A percentile compares a stretch with the other conserved stretches of the same genome.
Conservation (phyloP, 2,797 vertebrate species). For the Xerus rutilus region DNA sequence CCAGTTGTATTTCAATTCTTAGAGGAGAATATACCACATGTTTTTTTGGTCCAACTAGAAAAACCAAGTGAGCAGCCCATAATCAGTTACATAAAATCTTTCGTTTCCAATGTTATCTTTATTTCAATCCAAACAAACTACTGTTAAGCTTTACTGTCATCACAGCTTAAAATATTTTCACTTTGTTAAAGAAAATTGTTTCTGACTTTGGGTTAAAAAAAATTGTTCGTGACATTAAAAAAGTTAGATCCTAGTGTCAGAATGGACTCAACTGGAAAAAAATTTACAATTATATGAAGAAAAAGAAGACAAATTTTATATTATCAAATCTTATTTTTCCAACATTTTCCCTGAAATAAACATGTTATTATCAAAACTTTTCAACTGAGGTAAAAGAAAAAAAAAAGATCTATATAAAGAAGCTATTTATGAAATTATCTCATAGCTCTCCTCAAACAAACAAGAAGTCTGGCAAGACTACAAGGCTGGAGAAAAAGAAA, state of each 20-base stretch:
- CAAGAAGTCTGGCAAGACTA: conserved; percentile 4
- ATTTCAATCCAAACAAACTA: conserved; percentile 71
- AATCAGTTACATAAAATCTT: conserved; percentile 64
- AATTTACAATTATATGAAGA: background rate
- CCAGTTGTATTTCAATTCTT: background rate
- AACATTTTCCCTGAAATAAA: conserved; percentile 52
- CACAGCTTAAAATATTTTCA: conserved; percentile 74
- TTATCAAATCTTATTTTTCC: conserved; percentile 47
- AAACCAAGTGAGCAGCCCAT: conserved; percentile 41
- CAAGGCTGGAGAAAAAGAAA: background rate
- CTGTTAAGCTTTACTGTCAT: conserved; percentile 60
- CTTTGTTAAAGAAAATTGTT: conserved; percentile 63
- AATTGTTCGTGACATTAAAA: conserved; percentile 24
- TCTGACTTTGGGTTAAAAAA: conserved; percentile 61
- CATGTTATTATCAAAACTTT: background rate
- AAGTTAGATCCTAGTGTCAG: conserved; percentile 27
- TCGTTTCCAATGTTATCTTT: conserved; percentile 70
- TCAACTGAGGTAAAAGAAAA: conserved; percentile 7
- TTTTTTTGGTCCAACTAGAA: conserved; percentile 27
- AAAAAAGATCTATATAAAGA: background rate
- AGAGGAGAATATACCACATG: background rate
- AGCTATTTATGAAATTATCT: conserved; percentile 40
- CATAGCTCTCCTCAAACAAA: conserved; percentile 37
- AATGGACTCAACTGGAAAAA: background rate
- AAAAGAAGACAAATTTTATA: conserved; percentile 48